phyloP scores from a whole-genome alignment of 2,888 invertebrate genomes.

The Chymomyza amoena region DNA sequence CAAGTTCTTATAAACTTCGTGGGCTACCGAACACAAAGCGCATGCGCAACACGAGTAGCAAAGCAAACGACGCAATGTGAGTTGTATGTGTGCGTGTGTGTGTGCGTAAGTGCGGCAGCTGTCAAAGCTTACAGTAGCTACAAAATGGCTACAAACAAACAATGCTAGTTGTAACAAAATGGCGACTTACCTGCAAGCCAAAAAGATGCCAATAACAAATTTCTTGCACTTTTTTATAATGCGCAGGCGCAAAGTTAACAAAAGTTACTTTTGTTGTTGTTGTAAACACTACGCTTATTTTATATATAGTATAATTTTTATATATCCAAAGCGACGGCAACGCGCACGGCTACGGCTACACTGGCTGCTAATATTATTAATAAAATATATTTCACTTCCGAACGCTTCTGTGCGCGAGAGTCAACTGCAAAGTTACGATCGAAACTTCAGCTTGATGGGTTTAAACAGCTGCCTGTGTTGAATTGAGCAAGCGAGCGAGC shows the following conservation, averaged over 20 bases:
- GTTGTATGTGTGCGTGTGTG: slow-evolving; percentile 6
- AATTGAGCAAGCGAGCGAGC: slow-evolving; percentile 47
- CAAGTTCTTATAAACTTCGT: slow-evolving; percentile 59
- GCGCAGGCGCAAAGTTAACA: no score
- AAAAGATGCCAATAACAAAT: no score
- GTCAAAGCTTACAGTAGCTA: slow-evolving; percentile 51
- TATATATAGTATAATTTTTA: neutral
- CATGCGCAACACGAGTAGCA: slow-evolving; percentile 71
- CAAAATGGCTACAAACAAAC: slow-evolving; percentile 50
- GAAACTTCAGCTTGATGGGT: slow-evolving; percentile 79
- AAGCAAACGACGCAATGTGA: slow-evolving; percentile 6
- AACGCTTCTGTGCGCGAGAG: slow-evolving; percentile 80
- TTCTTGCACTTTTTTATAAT: neutral
- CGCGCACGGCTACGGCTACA: slow-evolving; percentile 20
- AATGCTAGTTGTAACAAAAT: slow-evolving; percentile 48
- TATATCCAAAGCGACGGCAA: neutral
- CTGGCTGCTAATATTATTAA: slow-evolving; percentile 77
- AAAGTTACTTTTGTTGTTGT: neutral
- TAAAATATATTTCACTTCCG: slow-evolving; percentile 79
- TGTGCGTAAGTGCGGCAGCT: slow-evolving; percentile 53
- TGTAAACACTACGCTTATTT: neutral
- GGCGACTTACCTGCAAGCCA: slow-evolving; percentile 56
- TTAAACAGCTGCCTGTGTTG: slow-evolving; percentile 77
- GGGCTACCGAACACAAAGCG: slow-evolving; percentile 51
- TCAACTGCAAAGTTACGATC: slow-evolving; percentile 79